Evolutionary conservation across 1,140 invertebrate genomes (phyloP), one percentile per base, ranked within the genome.

Genomic region (Hestina assimilis): DNA sequence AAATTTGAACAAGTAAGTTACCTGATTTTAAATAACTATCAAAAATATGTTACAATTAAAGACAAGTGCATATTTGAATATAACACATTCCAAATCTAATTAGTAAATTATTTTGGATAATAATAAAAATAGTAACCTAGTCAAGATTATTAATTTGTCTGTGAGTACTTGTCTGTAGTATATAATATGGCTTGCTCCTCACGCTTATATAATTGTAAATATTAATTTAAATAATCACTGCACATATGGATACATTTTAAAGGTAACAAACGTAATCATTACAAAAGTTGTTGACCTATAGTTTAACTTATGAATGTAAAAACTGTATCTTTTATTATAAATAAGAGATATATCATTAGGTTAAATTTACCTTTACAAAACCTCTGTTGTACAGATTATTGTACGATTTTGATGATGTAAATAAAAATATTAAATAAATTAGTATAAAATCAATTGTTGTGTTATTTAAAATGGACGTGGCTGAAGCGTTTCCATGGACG

Each of bases 151-250:
- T n/a, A n/a, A n/a, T n/a, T n/a, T n/a, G n/a, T 35, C 9, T 38
- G 33, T 38, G 48, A 29, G 19, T 35, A 14, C 45, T 29, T 48
- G 45, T 23, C 23, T 57, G 26, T 70, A 64, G 69, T 66, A 45
- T 57, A 53, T 72, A 74, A 61, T 63, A 65, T 72, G 72, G 83
- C 83, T 84, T 87, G 72, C 71, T 62, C 71, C 59, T 70, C 83
- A 87, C 83, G 83, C 83, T 84, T 82, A 68, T 72, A 63, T 47
- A 75, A 72, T 54, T 87, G 81, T 84, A 84, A 79, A 87, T 84
- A 82, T 68, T 61, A 60, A 64, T 70, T 55, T 59, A 68, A 72
- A 42, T 69, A 79, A 70, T 69, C 72, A 72, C 54, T 83, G 83
- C 83, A 86, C 83, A 77, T 65, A 71, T 66, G 28, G 57, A 41